Evolutionary conservation across 2,888 invertebrate species (phyloP).

Genomic region (Xiphydria camelus): DNA sequence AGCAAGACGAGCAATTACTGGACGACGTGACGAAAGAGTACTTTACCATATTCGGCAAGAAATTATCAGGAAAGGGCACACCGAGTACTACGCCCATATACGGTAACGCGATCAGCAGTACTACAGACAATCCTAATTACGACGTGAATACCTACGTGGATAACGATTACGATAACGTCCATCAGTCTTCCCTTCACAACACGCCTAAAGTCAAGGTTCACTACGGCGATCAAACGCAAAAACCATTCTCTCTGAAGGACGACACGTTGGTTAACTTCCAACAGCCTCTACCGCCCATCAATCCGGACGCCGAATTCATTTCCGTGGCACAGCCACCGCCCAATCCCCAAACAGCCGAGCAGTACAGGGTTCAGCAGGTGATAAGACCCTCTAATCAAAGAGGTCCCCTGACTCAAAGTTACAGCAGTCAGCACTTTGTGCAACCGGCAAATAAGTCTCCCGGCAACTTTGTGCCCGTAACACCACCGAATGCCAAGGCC

Average conservation of each 20-base stretch:
- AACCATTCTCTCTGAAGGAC: slow-evolving; percentile 62
- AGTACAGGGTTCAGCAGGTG: slow-evolving; percentile 16
- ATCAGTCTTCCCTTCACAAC: slow-evolving; percentile 26
- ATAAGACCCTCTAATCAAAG: slow-evolving; percentile 6
- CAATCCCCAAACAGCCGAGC: slow-evolving; percentile 7
- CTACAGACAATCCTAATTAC: slow-evolving; percentile 45
- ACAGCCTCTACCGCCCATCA: slow-evolving; percentile 67
- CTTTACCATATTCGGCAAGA: slow-evolving; percentile 75
- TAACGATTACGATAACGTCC: slow-evolving; percentile 32
- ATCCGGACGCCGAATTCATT: slow-evolving; percentile 70
- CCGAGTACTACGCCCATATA: slow-evolving; percentile 54
- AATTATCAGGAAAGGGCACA: slow-evolving; percentile 61
- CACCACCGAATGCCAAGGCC: background rate
- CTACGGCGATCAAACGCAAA: slow-evolving; percentile 61
- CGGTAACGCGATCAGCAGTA: slow-evolving; percentile 35
- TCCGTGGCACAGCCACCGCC: slow-evolving; percentile 57
- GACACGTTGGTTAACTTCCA: slow-evolving; percentile 76
- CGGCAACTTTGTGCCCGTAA: background rate
- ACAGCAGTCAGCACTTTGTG: background rate
- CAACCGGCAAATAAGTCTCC: background rate
- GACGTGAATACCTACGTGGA: slow-evolving; percentile 31
- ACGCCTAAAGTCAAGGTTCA: slow-evolving; percentile 60
- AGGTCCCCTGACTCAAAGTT: background rate
- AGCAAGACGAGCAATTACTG: slow-evolving; percentile 68
- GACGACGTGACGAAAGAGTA: slow-evolving; percentile 77